These are phyloP conservation scores for Plestiodon gilberti DNA, from an alignment of 2,113 vertebrate species.

Conservation along the genomic window DNA sequence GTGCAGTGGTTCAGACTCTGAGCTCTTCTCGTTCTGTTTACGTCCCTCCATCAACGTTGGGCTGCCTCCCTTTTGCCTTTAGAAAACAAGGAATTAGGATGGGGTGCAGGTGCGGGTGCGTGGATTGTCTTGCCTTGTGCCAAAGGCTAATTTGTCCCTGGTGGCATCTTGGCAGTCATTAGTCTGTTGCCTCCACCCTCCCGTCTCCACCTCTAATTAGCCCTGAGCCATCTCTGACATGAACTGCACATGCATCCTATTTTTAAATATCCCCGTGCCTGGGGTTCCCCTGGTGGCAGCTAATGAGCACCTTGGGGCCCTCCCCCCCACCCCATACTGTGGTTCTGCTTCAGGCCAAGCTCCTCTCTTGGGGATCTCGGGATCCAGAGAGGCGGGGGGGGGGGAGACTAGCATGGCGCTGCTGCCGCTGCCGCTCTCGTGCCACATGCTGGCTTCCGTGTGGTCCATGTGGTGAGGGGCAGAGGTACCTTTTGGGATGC, in stretches of 20 bases:
- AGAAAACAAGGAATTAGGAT: not conserved
- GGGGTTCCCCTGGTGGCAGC: not conserved
- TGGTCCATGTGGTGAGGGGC: not conserved
- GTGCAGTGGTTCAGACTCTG: too few species aligned
- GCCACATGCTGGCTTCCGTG: too few species aligned
- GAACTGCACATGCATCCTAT: not conserved
- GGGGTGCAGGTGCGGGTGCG: too few species aligned
- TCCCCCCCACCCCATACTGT: not conserved
- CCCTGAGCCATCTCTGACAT: not conserved
- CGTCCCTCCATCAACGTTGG: too few species aligned
- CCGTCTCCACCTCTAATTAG: not conserved
- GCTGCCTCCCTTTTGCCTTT: not conserved
- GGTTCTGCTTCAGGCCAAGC: not conserved
- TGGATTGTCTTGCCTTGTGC: not conserved
- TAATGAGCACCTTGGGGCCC: not conserved
- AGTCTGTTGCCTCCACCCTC: not conserved
- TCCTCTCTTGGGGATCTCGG: not conserved
- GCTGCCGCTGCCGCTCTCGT: not conserved
- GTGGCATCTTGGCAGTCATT: not conserved
- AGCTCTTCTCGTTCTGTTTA: not conserved
- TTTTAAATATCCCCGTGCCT: not conserved
- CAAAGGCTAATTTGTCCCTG: not conserved
- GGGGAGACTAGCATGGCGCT: fast-evolving
- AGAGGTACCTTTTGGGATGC: not conserved
- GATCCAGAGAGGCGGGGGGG: not conserved